These are phyloP conservation scores for Dendrocopos noguchii DNA, from an alignment of 2,113 vertebrate genomes.

Conservation along the genomic window DNA sequence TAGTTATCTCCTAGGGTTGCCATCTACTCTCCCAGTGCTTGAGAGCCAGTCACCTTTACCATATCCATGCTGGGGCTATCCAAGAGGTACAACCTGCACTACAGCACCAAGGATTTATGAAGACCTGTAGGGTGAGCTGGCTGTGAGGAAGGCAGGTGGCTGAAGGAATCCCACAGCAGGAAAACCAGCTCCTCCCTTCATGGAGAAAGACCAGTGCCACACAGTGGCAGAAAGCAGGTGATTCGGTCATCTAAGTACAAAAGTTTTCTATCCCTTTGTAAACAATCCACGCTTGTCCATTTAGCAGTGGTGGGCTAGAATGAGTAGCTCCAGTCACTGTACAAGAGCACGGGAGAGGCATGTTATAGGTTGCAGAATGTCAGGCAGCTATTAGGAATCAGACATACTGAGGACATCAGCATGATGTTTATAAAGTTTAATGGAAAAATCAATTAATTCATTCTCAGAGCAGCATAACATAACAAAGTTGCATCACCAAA, in stretches of 20 bases:
- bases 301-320: not conserved
- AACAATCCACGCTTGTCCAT: not conserved
- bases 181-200: not conserved
- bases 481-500: not conserved
- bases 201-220: not conserved
- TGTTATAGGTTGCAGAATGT: accelerated
- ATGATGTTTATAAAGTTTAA: not conserved
- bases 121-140: not conserved
- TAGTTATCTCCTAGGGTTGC: not conserved
- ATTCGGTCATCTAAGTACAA: not conserved
- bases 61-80: not conserved
- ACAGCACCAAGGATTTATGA: accelerated
- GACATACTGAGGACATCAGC: not conserved
- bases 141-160: not conserved
- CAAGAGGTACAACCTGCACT: not conserved
- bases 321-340: accelerated
- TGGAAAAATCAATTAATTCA: not conserved
- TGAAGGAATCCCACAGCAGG: not conserved
- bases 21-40: not conserved
- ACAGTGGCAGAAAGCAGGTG: not conserved
- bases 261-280: not conserved
- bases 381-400: not conserved
- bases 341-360: not conserved
- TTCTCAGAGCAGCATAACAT: not conserved
- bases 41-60: not conserved